phyloP scores from a whole-genome alignment of 1,140 invertebrate species.

The Drosophila bifasciata region DNA sequence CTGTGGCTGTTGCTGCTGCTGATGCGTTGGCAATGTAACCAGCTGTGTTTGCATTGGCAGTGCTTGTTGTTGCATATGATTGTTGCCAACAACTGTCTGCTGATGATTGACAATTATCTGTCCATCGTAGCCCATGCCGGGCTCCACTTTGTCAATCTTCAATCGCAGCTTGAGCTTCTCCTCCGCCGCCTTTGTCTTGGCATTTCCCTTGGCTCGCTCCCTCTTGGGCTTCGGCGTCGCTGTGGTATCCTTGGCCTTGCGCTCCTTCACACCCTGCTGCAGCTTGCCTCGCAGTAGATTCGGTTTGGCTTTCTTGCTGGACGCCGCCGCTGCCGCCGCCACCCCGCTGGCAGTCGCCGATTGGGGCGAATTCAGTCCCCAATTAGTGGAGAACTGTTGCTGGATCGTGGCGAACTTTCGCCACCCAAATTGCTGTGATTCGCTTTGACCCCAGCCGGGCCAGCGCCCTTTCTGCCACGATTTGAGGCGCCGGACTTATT shows the following conservation, averaged over 20 bases:
- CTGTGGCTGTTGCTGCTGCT: slow-evolving; percentile 17
- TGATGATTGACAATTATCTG: slow-evolving; percentile 43
- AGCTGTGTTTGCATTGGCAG: slow-evolving; percentile 22
- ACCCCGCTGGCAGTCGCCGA: slow-evolving; percentile 3
- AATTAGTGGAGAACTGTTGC: slow-evolving; percentile 63
- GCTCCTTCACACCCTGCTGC: slow-evolving; percentile 83
- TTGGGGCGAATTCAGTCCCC: slow-evolving; percentile 35
- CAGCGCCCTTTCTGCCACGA: slow-evolving; percentile 41
- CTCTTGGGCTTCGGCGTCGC: slow-evolving; percentile 67
- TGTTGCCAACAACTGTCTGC: slow-evolving; percentile 54
- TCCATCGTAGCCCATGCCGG: slow-evolving; percentile 79
- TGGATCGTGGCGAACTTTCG: slow-evolving; percentile 61
- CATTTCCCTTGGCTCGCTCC: slow-evolving; percentile 78
- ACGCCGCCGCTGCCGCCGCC: slow-evolving; percentile 10
- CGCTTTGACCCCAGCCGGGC: slow-evolving; percentile 40
- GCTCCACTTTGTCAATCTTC: slow-evolving; percentile 93
- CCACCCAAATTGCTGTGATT: slow-evolving; percentile 48
- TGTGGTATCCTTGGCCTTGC: slow-evolving; percentile 58
- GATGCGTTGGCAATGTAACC: slow-evolving; percentile 22
- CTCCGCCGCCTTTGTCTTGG: slow-evolving; percentile 82
- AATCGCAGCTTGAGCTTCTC: slow-evolving; percentile 93
- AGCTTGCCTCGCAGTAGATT: slow-evolving; percentile 78
- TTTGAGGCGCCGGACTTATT: slow-evolving; percentile 76
- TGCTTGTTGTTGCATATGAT: slow-evolving; percentile 38
- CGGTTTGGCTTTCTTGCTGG: slow-evolving; percentile 66